phyloP scores from a whole-genome alignment of 2,113 vertebrate species.

The Dipodomys stephensi region DNA sequence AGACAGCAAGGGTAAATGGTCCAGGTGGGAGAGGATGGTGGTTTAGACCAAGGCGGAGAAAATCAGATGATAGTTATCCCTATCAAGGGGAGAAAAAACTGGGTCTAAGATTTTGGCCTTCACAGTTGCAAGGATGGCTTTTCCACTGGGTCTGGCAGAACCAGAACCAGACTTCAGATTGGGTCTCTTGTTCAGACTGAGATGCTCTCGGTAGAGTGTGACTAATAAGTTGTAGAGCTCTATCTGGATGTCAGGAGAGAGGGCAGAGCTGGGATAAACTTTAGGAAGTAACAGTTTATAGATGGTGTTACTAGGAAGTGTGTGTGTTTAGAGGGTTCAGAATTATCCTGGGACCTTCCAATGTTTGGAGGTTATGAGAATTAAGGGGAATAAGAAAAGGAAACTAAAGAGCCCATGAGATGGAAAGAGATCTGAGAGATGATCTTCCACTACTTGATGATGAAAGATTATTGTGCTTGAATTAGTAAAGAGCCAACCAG shows the following conservation, averaged over 20 bases:
- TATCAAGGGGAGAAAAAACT: not conserved
- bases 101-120: not conserved
- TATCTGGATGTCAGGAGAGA: not conserved
- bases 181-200: not conserved
- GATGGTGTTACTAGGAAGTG: not conserved
- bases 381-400: not conserved
- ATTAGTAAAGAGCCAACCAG: not conserved
- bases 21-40: not conserved
- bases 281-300: not conserved
- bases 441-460: not conserved
- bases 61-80: not conserved
- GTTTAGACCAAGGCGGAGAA: not conserved
- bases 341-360: not conserved
- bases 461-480: not conserved
- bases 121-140: not conserved
- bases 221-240: not conserved
- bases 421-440: not conserved
- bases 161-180: not conserved
- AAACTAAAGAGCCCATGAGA: not conserved
- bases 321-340: conserved; percentile 2
- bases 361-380: not conserved
- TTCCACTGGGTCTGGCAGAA: not conserved
- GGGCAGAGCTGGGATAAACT: not conserved
- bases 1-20: not conserved
- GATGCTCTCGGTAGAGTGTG: not conserved